These are phyloP conservation scores for Aphaenogaster rudis DNA, from an alignment of 1,140 invertebrate species.

Conservation along the genomic window DNA sequence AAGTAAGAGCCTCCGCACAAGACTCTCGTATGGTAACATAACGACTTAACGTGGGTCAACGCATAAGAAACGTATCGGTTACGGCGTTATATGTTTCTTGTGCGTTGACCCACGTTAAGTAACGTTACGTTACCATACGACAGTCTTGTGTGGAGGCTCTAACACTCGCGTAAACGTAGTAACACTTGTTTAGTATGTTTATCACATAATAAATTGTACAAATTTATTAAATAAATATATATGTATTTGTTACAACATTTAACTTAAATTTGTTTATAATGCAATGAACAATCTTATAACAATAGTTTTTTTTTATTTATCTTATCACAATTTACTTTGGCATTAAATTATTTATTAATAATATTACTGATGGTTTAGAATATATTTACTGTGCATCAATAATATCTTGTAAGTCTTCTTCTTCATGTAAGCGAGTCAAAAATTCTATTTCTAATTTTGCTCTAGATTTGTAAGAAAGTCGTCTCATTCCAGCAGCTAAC, in stretches of 20 bases:
- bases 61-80: no score
- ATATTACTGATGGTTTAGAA: conserved; percentile 1
- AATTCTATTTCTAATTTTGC: neutral
- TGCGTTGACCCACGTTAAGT: no score
- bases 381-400: neutral
- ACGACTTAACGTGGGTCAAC: no score
- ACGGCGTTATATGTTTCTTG: no score
- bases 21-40: no score
- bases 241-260: neutral
- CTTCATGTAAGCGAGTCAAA: neutral
- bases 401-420: neutral
- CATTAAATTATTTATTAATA: conserved; percentile 12
- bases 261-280: neutral
- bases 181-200: no score
- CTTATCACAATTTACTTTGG: neutral
- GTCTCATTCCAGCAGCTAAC: conserved; percentile 5
- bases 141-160: no score
- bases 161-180: no score
- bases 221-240: neutral
- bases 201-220: no score
- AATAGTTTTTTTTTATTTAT: neutral
- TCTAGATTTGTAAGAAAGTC: neutral
- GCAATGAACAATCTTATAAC: neutral
- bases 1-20: no score
- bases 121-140: no score